Evolutionary conservation across 2,113 vertebrate genomes (phyloP).

Genomic region (Dasyprocta punctata): DNA sequence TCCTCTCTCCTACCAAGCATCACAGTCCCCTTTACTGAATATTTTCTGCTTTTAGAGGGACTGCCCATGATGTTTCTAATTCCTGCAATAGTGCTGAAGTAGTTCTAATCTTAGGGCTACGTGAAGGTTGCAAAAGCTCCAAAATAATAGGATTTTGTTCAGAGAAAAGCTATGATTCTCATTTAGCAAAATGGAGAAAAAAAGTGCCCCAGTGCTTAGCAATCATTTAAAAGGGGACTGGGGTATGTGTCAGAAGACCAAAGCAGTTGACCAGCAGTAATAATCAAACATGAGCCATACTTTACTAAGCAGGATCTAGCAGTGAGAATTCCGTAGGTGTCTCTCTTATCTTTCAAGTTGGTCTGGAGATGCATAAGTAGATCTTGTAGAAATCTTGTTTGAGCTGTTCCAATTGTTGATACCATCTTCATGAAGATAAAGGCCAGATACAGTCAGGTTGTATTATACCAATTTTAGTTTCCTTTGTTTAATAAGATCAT

Average conservation of each 20-base stretch:
- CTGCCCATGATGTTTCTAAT: background rate
- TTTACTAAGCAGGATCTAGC: background rate
- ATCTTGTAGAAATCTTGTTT: background rate
- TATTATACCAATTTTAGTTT: background rate
- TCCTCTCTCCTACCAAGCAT: background rate
- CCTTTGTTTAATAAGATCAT: background rate
- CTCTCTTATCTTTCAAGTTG: background rate
- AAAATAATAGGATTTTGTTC: background rate
- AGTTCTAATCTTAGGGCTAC: background rate
- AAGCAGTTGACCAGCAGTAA: background rate
- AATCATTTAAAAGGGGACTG: background rate
- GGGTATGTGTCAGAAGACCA: background rate
- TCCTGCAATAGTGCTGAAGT: background rate
- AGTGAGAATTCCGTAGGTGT: background rate
- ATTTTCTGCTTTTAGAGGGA: background rate
- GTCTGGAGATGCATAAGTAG: constrained; percentile 18
- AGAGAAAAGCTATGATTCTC: background rate
- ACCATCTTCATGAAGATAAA: constrained; percentile 37
- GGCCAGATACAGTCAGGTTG: background rate
- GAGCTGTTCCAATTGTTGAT: background rate
- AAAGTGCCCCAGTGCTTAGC: background rate
- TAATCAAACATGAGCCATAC: background rate
- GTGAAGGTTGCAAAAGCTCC: background rate
- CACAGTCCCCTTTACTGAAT: background rate
- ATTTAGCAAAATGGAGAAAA: background rate